phyloP scores from a whole-genome alignment of 2,797 vertebrate species.

The Siniperca obscura region DNA sequence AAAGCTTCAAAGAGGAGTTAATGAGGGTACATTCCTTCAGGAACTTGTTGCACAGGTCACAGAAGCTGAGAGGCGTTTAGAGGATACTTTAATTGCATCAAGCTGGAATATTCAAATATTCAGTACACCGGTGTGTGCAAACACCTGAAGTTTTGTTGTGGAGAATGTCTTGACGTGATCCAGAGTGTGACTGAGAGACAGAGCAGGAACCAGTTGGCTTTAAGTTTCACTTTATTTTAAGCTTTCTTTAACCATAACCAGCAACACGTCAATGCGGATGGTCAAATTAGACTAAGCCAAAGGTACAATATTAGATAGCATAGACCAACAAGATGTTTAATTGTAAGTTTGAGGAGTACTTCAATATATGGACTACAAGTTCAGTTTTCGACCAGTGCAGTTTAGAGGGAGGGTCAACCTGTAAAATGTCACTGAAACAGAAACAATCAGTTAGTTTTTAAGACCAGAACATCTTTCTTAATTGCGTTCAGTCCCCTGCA shows the following conservation, averaged over 20 bases:
- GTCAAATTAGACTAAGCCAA: neutral
- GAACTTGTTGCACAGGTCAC: conserved; percentile 69
- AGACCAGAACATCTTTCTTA: neutral
- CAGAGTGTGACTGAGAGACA: neutral
- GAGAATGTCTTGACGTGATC: neutral
- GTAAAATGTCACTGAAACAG: neutral
- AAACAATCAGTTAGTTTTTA: neutral
- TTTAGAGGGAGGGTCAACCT: neutral
- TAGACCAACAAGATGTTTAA: neutral
- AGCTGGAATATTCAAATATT: conserved; percentile 3
- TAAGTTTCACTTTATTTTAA: neutral
- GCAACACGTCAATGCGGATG: neutral
- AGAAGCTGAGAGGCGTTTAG: conserved; percentile 32
- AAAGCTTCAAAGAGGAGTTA: conserved; percentile 64
- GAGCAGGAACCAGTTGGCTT: neutral
- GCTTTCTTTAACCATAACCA: neutral
- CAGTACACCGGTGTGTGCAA: neutral
- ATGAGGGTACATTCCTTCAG: conserved; percentile 71
- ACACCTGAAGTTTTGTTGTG: neutral
- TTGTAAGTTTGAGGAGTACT: neutral
- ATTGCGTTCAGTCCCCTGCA: neutral
- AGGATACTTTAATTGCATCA: conserved; percentile 23
- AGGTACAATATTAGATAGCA: neutral
- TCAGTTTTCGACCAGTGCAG: neutral
- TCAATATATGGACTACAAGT: neutral